Evolutionary conservation across 1,140 invertebrate species (phyloP), one percentile per base, ranked within the genome.

Genomic region (Tetramorium simillimum): DNA sequence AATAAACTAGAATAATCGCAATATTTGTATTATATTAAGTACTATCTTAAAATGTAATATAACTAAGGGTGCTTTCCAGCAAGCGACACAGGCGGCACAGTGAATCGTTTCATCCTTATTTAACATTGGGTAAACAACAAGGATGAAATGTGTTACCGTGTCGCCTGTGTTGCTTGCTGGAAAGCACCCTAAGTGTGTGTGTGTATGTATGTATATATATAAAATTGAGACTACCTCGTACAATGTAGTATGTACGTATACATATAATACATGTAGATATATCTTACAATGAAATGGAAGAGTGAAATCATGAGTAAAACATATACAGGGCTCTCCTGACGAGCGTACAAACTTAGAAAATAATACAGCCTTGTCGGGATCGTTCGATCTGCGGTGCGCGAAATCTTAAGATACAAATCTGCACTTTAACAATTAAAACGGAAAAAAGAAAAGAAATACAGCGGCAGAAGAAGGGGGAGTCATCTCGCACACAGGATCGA

Each of bases 1-100:
- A 67, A 84, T 56, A 87, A 81, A 63, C 21, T 18, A 63, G 16
- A 86, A 81, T 51, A 70, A 58, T 70, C 46, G 28, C 69, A 75
- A 81, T 80, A 63, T 75, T 46, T 56, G 33, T 56, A 80, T 86
- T 24, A 88, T 49, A 72, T 60, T 72, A 43, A 37, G 56, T 67
- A 33, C 60, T 86, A 62, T 77, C 82, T 89, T 89, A 89, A 56
- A 73, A 73, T 86, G 75, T 65, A 65, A 65, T 65, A 88, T 28
- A 73, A 72, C n/a, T 65, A 89, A 46, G 33, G 65, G 21, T n/a
- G n/a, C n/a, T n/a, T n/a, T n/a, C n/a, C n/a, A n/a, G n/a, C n/a
- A n/a, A n/a, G n/a, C n/a, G n/a, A n/a, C n/a, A n/a, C n/a, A n/a
- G n/a, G n/a, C n/a, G n/a, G n/a, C n/a, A n/a, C n/a, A n/a, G n/a